Evolutionary conservation across 2,888 invertebrate species (phyloP), one percentile per base, ranked within the genome.

Genomic region (Muscina levida): DNA sequence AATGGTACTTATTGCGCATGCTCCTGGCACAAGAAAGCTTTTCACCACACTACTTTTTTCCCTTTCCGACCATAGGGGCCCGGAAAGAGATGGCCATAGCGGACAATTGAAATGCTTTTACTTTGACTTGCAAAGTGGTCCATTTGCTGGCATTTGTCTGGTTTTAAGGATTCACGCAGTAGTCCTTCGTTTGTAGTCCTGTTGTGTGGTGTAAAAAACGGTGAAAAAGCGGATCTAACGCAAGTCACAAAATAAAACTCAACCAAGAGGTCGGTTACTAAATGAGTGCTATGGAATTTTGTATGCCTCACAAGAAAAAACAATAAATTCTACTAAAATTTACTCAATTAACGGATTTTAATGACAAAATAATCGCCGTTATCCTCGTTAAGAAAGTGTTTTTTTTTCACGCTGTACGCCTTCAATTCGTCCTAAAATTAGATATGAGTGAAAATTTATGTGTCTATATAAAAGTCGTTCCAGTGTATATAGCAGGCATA

Each of bases 121-220:
- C 66, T 70, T 74, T 72, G 84, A 84, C 85, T 86, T 85, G 86
- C 84, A 85, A 85, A 85, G 83, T 87, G 86, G 85, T 87, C 88
- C 88, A 84, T 78, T 51, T 66, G 75, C 79, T 84, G 84, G 73
- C 44, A 75, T 37, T 85, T 85, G 85, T 84, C 84, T 83, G 82
- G 82, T 84, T 77, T 84, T 87, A 85, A 85, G 85, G 87, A 86
- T 84, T 85, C 84, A 83, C 83, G 83, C 83, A 85, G 87, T 89
- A 89, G 89, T 89, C 86, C 87, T 88, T 88, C 88, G 88, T 87
- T 87, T 87, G 87, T 88, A 86, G 89, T 89, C 89, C 88, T 88
- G 88, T 89, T 85, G 87, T 86, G 86, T 85, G 85, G 85, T 86
- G 84, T 85, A 82, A 81, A 79, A 81, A 82, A 82, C 83, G 82